phyloP scores from a whole-genome alignment of 2,888 invertebrate genomes.

The Ariolimax columbianus region DNA sequence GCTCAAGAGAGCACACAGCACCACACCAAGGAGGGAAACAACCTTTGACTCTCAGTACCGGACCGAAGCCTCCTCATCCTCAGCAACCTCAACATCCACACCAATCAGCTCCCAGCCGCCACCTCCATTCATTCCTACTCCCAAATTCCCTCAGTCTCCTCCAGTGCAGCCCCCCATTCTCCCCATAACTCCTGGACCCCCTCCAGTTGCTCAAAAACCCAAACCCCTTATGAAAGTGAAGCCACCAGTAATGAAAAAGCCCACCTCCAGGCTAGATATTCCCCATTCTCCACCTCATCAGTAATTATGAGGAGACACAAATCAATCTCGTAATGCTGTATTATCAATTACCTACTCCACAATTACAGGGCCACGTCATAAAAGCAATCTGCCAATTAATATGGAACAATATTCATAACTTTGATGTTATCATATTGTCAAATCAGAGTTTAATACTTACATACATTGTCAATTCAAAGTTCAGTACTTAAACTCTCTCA shows the following conservation, averaged over 20 bases:
- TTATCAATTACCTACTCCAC: no score
- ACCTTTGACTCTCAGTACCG: constrained; percentile 9
- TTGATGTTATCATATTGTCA: no score
- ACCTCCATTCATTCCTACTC: constrained; percentile 32
- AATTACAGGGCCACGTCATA: no score
- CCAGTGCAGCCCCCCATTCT: constrained; percentile 52
- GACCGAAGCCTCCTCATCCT: constrained; percentile 34
- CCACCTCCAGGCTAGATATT: constrained; percentile 58
- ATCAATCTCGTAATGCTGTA: neutral
- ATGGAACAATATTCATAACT: no score
- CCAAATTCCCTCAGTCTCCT: constrained; percentile 15
- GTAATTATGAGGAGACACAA: neutral
- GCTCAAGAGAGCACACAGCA: constrained; percentile 54
- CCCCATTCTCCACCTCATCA: constrained; percentile 41
- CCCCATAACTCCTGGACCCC: constrained; percentile 55
- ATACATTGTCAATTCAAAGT: no score
- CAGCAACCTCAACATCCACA: constrained; percentile 28
- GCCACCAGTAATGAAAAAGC: constrained; percentile 87
- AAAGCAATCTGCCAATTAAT: no score
- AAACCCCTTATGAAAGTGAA: constrained; percentile 83
- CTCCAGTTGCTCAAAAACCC: constrained; percentile 74
- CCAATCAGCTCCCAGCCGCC: constrained; percentile 29
- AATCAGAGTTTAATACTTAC: no score
- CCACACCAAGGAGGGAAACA: constrained; percentile 47
- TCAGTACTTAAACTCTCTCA: no score